These are phyloP conservation scores for Tetraodon nigroviridis DNA, from an alignment of 2,113 vertebrate genomes.

Conservation along the genomic window DNA sequence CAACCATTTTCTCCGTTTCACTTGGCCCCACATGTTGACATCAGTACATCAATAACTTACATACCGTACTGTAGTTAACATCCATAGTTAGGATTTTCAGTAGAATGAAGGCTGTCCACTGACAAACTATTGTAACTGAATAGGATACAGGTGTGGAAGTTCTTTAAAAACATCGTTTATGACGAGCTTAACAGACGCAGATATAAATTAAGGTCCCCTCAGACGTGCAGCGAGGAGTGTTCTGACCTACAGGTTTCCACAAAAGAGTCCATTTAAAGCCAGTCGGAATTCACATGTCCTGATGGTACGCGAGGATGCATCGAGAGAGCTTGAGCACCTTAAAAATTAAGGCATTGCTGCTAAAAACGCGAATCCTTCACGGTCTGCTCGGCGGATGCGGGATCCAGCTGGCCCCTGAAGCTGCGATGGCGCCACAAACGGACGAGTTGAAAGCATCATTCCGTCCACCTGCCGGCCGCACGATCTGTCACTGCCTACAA, in stretches of 20 bases:
- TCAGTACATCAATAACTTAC: constrained; percentile 74
- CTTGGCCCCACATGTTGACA: constrained; percentile 53
- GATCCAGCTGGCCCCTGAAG: constrained; percentile 5
- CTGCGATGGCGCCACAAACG: constrained; percentile 42
- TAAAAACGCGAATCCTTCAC: constrained; percentile 25
- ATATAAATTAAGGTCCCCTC: constrained; percentile 2
- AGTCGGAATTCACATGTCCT: constrained; percentile 32
- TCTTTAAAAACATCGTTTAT: constrained; percentile 4
- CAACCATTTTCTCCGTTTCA: constrained; percentile 51
- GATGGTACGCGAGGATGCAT: constrained; percentile 17
- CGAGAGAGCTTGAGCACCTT: constrained; percentile 38
- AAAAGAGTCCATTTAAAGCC: constrained; percentile 16
- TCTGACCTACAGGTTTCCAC: constrained; percentile 9
- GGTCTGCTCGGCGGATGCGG: constrained; percentile 4
- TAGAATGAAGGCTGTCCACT: constrained; percentile 35
- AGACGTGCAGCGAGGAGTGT: too few relatives aligned
- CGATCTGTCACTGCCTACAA: constrained; percentile 14
- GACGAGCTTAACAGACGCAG: not conserved
- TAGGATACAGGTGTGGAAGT: constrained; percentile 16
- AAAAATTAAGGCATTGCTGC: constrained; percentile 39
- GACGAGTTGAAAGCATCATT: constrained; percentile 37
- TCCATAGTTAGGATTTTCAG: constrained; percentile 30
- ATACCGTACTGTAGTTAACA: constrained; percentile 58
- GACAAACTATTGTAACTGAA: constrained; percentile 3
- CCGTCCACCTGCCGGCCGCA: constrained; percentile 20